A percentile compares a stretch with the other conserved stretches of the same genome.
Evolutionary conservation across 2,888 invertebrate genomes (phyloP).

Genomic region (Zonitis immaculata): DNA sequence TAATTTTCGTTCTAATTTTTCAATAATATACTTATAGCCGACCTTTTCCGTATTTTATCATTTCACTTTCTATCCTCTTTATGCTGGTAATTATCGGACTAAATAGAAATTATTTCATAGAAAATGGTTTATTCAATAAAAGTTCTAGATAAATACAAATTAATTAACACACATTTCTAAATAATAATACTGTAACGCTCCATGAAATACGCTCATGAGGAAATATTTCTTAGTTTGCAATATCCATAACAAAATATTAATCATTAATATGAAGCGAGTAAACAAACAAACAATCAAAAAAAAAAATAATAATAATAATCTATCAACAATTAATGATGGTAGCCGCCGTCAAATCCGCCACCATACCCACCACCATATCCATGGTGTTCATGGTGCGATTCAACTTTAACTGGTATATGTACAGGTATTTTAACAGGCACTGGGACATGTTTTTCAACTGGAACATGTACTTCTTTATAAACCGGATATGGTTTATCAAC

Average conservation of each 20-base stretch:
- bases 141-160: conserved; percentile 39
- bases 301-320: too few species aligned
- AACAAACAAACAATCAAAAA: conserved; percentile 19
- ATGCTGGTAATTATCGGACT: conserved; percentile 5
- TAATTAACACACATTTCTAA: conserved; percentile 44
- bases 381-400: conserved; percentile 50
- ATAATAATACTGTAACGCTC: conserved; percentile 44
- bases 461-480: conserved; percentile 68
- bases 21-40: conserved; percentile 5
- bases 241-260: conserved; percentile 26
- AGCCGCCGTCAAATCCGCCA: conserved; percentile 13
- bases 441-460: conserved; percentile 72
- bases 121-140: conserved; percentile 38
- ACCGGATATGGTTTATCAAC: conserved; percentile 79
- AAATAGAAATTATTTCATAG: conserved; percentile 17
- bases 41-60: conserved; percentile 7
- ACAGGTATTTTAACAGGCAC: conserved; percentile 72
- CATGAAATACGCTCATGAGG: conserved; percentile 26
- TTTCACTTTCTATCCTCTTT: conserved; percentile 11
- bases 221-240: conserved; percentile 29
- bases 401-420: conserved; percentile 59
- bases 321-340: conserved; percentile 32
- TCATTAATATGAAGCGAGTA: conserved; percentile 23
- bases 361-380: conserved; percentile 32
- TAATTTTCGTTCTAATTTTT: conserved; percentile 16